Conservation (phyloP, 2,888 invertebrate species). For the Brachynemurus nebulosus region DNA sequence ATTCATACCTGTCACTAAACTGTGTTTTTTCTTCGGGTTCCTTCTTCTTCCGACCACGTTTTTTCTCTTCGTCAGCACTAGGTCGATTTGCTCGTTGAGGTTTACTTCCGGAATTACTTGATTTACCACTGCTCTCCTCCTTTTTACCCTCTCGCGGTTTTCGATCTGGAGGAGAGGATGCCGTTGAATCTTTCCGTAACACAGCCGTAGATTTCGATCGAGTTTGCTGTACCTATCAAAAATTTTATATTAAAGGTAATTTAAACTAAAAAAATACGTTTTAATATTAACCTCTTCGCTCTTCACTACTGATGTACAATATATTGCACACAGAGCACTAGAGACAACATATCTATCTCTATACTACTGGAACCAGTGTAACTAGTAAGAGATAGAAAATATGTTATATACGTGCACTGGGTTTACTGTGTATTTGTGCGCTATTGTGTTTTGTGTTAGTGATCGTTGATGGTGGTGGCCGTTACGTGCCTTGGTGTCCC, state of each 20-base stretch:
- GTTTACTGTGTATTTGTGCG: too few species aligned
- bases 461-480: too few species aligned
- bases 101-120: conserved; percentile 8
- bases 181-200: conserved; percentile 5
- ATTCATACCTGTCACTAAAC: conserved; percentile 8
- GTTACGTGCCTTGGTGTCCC: too few species aligned
- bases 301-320: too few species aligned
- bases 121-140: conserved; percentile 13
- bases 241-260: neutral
- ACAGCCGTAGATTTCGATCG: conserved; percentile 25
- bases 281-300: too few species aligned
- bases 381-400: too few species aligned
- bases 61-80: conserved; percentile 26
- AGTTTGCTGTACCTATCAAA: conserved; percentile 26
- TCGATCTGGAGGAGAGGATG: conserved; percentile 8
- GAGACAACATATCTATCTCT: too few species aligned
- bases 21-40: conserved; percentile 28
- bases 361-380: too few species aligned
- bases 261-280: neutral
- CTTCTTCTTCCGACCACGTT: conserved; percentile 27
- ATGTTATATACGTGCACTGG: too few species aligned
- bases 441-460: too few species aligned
- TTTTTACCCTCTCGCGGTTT: conserved; percentile 18
- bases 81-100: neutral
- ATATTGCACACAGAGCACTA: too few species aligned